These are phyloP conservation scores for Grantiella picta DNA, from an alignment of 2,113 vertebrate genomes.

Conservation along the genomic window DNA sequence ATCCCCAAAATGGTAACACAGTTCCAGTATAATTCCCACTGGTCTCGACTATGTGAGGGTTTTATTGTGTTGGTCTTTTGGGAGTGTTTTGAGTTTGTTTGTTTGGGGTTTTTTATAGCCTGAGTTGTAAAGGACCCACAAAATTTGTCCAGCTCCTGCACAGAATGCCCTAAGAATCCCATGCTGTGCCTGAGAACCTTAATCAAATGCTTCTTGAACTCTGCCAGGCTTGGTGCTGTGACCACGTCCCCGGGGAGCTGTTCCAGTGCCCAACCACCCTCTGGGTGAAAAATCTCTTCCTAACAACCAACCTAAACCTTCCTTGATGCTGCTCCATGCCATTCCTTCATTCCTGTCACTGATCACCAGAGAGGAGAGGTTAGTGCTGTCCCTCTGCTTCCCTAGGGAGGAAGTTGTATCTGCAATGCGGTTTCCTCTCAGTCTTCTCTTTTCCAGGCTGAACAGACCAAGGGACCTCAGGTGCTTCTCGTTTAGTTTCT, in stretches of 20 bases:
- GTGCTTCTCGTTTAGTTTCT: neutral
- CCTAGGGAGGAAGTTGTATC: accelerated
- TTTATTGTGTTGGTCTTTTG: neutral
- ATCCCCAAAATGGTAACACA: neutral
- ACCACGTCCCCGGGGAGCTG: neutral
- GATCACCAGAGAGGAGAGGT: neutral
- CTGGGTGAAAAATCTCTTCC: neutral
- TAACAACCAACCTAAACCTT: neutral
- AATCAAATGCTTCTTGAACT: neutral
- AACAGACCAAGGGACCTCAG: neutral
- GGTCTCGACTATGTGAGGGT: accelerated
- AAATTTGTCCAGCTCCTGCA: neutral
- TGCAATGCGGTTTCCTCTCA: neutral
- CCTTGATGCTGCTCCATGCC: neutral
- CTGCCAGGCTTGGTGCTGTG: neutral
- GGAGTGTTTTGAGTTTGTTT: neutral
- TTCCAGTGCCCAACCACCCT: neutral
- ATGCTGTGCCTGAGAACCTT: neutral
- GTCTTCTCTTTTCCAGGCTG: neutral
- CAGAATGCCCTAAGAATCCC: neutral
- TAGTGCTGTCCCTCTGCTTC: neutral
- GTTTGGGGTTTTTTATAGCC: accelerated
- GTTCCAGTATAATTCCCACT: neutral
- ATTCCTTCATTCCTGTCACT: neutral
- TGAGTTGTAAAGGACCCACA: neutral